Evolutionary conservation across 1,140 invertebrate genomes (phyloP), one percentile per base, ranked within the genome.

Genomic region (Planococcus citri): DNA sequence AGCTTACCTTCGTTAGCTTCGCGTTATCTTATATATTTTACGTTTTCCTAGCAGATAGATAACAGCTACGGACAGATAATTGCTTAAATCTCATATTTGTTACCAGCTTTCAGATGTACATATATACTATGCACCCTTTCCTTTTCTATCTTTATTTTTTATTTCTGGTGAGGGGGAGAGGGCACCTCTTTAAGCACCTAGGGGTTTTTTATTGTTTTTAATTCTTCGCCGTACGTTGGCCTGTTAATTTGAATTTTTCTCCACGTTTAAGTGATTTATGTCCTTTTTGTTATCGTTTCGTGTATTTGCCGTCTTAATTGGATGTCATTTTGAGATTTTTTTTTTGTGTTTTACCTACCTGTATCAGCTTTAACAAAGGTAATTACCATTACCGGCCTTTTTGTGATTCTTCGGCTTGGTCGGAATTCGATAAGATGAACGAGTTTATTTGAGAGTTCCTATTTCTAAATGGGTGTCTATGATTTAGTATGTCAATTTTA

Each of bases 11-110:
- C 41, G 41, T 51, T 51, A 51, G 17, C 41, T 51, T 51, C 17
- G 17, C 41, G 41, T 51, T 51, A 51, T 51, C 41, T 51, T 51
- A 51, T 51, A 51, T 51, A 51, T 51, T 37, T 8, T 20, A 20
- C 41, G 41, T 51, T 51, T 51, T 51, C 41, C 2, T 51, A 51
- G 41, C 41, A 20, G 10, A 51, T 51, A 51, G 41, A 51, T 51
- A 51, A 51, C 41, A 51, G 41, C 41, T 51, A 51, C 41, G 41
- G 41, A 51, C n/a, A 51, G 41, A 51, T 64, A 64, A 64, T 64
- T 64, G 60, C 25, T 64, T 64, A 64, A 64, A 64, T 64, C 21
- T 64, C 60, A 24, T 64, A 64, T 64, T 51, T 51, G 41, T 51
- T 51, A 51, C 41, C 41, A 51, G 41, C 41, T 51, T 51, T 51